Conservation (phyloP, 2,797 vertebrate species). For the Chiroxiphia lanceolata region DNA sequence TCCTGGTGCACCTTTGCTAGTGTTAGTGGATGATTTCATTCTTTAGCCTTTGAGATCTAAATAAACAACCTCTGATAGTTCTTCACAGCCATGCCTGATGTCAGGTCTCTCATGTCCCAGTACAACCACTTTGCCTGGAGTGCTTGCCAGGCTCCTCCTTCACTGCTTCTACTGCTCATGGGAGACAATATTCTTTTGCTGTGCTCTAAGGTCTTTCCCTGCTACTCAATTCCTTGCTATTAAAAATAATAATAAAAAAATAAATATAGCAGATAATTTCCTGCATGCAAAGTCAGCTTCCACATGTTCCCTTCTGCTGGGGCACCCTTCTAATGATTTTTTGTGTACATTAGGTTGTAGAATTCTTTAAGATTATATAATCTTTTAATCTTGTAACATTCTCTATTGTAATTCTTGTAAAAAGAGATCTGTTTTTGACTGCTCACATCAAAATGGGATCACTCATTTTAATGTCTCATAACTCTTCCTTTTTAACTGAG, state of each 20-base stretch:
- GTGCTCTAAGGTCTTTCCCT: neutral
- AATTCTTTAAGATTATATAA: neutral
- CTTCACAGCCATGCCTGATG: neutral
- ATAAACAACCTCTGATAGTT: neutral
- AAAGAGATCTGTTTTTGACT: neutral
- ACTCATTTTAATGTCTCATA: conserved; percentile 55
- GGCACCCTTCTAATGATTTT: neutral
- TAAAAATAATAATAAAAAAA: neutral
- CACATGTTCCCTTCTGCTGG: neutral
- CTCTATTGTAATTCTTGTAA: neutral
- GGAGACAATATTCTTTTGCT: neutral
- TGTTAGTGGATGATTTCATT: neutral
- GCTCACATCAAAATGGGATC: conserved; percentile 11
- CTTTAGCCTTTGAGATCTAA: neutral
- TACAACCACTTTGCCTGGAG: neutral
- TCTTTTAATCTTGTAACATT: neutral
- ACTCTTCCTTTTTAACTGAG: conserved; percentile 49
- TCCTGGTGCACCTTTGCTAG: neutral
- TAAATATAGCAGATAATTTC: neutral
- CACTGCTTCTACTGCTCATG: neutral
- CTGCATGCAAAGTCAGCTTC: neutral
- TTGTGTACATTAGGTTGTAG: neutral
- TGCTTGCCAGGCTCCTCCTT: neutral
- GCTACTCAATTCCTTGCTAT: neutral
- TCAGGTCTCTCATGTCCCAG: neutral